Conservation (phyloP, 2,797 vertebrate species). For the Bucorvus abyssinicus region DNA sequence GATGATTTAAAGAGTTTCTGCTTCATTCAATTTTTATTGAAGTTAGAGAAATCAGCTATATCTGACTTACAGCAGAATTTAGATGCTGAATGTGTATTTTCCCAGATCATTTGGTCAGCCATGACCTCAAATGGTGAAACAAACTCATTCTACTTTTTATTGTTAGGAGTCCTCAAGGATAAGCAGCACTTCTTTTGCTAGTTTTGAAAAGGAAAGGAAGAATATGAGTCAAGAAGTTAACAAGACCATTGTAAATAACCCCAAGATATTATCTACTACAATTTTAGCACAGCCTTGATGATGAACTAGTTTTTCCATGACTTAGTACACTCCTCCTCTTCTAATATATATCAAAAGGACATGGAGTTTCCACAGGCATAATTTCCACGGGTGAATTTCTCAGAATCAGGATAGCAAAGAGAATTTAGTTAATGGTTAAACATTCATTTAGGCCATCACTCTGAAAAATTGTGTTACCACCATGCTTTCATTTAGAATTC, state of each 20-base stretch:
- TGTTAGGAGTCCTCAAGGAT: background rate
- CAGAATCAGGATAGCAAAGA: background rate
- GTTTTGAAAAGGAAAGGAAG: conserved; percentile 3
- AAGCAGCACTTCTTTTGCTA: background rate
- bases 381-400: background rate
- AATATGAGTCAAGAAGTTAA: background rate
- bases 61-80: background rate
- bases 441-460: background rate
- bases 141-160: background rate
- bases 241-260: background rate
- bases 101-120: background rate
- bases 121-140: background rate
- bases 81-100: background rate
- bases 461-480: background rate
- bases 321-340: background rate
- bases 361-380: background rate
- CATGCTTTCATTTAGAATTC: background rate
- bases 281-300: background rate
- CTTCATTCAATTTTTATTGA: background rate
- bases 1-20: background rate
- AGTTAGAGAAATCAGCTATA: background rate
- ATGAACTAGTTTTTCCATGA: background rate
- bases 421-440: background rate
- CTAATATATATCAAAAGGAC: background rate
- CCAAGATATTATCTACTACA: background rate